Evolutionary conservation across 2,888 invertebrate species (phyloP).

Genomic region (Notodonta ziczac): DNA sequence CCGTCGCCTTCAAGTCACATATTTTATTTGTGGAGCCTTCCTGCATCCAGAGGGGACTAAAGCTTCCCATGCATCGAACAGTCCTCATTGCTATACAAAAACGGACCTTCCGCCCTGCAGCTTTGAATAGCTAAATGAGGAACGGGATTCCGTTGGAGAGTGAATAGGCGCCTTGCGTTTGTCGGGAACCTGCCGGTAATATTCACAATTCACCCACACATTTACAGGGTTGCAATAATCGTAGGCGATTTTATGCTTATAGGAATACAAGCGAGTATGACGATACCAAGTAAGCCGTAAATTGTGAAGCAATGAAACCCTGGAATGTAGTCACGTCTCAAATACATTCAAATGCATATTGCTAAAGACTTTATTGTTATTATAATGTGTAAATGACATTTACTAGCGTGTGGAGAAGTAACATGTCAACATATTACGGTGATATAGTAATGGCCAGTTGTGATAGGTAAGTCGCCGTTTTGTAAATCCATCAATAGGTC

Average conservation of each 20-base stretch:
- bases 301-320: constrained; percentile 57
- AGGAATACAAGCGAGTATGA: constrained; percentile 52
- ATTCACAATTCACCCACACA: constrained; percentile 72
- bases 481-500: background rate
- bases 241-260: constrained; percentile 73
- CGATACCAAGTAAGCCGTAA: constrained; percentile 56
- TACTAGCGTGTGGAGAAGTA: background rate
- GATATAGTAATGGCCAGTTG: constrained; percentile 17
- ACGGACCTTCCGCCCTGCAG: constrained; percentile 34
- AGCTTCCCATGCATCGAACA: constrained; percentile 66
- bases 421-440: constrained; percentile 6
- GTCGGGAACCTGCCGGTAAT: constrained; percentile 77
- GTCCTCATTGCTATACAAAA: constrained; percentile 41
- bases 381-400: constrained; percentile 27
- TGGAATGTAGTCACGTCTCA: constrained; percentile 57
- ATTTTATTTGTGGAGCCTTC: constrained; percentile 84
- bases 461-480: background rate
- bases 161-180: constrained; percentile 64
- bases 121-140: constrained; percentile 34
- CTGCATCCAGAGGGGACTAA: constrained; percentile 79
- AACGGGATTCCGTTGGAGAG: constrained; percentile 43
- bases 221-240: constrained; percentile 67
- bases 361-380: constrained; percentile 40
- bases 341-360: constrained; percentile 50
- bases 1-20: constrained; percentile 83